Evolutionary conservation across 2,113 vertebrate species (phyloP).

Genomic region (Dryoscopus gambensis): DNA sequence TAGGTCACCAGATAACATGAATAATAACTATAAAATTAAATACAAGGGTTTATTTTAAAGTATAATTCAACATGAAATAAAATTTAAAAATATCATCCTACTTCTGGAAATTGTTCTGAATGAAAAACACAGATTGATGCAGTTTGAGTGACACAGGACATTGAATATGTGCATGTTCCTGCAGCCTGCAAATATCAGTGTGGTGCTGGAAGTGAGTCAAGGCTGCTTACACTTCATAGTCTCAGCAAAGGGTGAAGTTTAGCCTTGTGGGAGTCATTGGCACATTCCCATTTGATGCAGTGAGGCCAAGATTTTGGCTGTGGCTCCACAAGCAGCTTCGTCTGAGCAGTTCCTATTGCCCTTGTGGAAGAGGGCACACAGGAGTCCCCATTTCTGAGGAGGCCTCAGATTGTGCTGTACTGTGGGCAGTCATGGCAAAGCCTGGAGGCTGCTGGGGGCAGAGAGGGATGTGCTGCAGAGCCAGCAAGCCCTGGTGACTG

Average conservation of each 20-base stretch:
- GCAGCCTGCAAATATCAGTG: neutral
- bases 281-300: neutral
- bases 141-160: neutral
- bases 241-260: neutral
- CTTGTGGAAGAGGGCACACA: accelerated
- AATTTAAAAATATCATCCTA: neutral
- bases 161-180: neutral
- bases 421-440: accelerated
- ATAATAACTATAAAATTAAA: neutral
- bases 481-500: neutral
- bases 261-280: neutral
- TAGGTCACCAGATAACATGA: neutral
- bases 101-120: neutral
- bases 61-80: neutral
- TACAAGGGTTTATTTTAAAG: neutral
- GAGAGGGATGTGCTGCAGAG: neutral
- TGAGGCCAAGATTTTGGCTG: neutral
- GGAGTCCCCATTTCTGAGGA: accelerated
- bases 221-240: neutral
- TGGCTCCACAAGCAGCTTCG: neutral
- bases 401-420: neutral
- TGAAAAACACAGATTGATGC: neutral
- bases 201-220: neutral
- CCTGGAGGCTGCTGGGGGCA: neutral
- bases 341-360: accelerated